Base-by-base conservation (phyloP, 2,113 vertebrate genomes). In the Osmerus mordax region DNA sequence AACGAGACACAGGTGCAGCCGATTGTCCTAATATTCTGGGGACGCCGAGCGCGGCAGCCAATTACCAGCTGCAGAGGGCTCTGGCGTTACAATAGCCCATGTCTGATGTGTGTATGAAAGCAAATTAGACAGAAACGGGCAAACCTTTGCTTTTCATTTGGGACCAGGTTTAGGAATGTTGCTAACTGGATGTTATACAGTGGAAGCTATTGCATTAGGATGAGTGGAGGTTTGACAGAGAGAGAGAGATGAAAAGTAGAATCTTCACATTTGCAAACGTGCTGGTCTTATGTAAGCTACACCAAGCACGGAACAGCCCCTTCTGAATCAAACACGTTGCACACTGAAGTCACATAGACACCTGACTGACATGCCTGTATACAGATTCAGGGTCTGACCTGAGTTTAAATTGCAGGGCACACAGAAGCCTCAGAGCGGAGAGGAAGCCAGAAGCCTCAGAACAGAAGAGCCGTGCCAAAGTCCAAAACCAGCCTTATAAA, bases 111-210 rank as follows among this genome's bases (percentile, higher is more conserved):
- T 58, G 53, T 6, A 3, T 70, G 7, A 53, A 60, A 54, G 18
- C 1, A 13, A 14, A 67, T 68, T 62, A 52, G 72, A 74, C 25
- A 65, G 16, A 3, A 65, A 3, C 54, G 15, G 21, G 23, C 4
- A 71, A 69, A 70, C 72, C 58, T 88, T 84, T 84, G 80, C 66
- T 86, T 83, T 74, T 76, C 29, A 80, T 88, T 84, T 70, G 60
- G 73, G 71, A 67, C 54, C 21, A 51, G 32, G 71, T n/a, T 13
- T 3, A 72, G 70, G 74, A 28, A 60, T 66, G 69, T 73, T 71
- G 65, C 60, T 41, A 4, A 18, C 73, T 81, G 83, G 75, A 80
- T 58, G 53, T 11, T 16, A 2, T 75, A 73, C 81, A 77, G 53
- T 62, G 9, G 9, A 47, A 47, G 41, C 41, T 47, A 47, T 47